Conservation (phyloP, 2,888 invertebrate species). For the Augiades crinisus region DNA sequence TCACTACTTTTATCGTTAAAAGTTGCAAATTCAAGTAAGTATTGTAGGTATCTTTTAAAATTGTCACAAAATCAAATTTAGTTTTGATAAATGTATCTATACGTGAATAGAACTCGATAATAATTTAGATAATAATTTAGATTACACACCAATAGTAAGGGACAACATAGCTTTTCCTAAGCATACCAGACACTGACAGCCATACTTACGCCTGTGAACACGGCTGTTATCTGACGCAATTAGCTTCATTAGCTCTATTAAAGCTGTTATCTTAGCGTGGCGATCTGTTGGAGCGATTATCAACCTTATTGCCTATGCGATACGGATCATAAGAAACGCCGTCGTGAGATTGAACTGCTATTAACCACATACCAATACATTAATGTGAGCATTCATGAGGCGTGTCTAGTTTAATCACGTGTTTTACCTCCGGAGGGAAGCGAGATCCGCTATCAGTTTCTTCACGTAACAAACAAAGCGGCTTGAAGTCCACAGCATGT, state of each 20-base stretch:
- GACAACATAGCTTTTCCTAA: slow-evolving; percentile 15
- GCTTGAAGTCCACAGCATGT: too few relatives aligned
- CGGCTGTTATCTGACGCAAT: slow-evolving; percentile 25
- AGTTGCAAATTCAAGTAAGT: too few relatives aligned
- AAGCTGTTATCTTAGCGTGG: slow-evolving; percentile 4
- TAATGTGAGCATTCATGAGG: slow-evolving; percentile 16
- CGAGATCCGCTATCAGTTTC: too few relatives aligned
- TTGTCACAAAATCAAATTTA: too few relatives aligned
- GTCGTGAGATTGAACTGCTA: neutral
- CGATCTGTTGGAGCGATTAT: slow-evolving; percentile 7
- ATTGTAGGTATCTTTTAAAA: too few relatives aligned
- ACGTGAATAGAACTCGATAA: too few relatives aligned
- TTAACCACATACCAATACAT: slow-evolving; percentile 15
- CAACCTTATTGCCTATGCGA: neutral
- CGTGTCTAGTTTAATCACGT: slow-evolving; percentile 4
- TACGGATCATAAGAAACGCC: neutral
- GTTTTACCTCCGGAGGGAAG: neutral
- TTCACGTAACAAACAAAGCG: too few relatives aligned
- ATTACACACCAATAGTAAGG: slow-evolving; percentile 18
- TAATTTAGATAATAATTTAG: too few relatives aligned
- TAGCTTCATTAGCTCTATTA: slow-evolving; percentile 22
- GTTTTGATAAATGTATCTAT: too few relatives aligned
- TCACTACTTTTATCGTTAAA: too few relatives aligned
- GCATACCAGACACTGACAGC: slow-evolving; percentile 25
- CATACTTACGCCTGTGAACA: slow-evolving; percentile 27